phyloP scores from a whole-genome alignment of 2,797 vertebrate genomes.

The Galaxias olidus region DNA sequence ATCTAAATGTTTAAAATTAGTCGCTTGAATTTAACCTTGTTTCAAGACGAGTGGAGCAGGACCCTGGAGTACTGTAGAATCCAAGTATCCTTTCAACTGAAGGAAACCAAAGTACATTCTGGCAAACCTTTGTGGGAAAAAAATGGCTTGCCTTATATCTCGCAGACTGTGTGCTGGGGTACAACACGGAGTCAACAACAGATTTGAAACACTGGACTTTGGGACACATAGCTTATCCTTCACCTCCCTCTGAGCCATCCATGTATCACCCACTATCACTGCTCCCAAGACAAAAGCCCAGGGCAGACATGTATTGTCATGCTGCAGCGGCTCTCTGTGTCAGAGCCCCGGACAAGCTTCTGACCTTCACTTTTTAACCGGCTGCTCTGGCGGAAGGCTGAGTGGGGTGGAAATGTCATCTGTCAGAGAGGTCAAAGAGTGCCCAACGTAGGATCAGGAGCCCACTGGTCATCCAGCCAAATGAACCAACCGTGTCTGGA shows the following conservation, averaged over 20 bases:
- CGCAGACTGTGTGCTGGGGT: not conserved
- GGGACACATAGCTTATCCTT: not conserved
- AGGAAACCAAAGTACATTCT: no score
- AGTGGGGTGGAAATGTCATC: conserved; percentile 25
- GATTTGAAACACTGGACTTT: not conserved
- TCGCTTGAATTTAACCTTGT: no score
- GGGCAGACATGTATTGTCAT: not conserved
- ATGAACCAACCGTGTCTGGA: not conserved
- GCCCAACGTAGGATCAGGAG: not conserved
- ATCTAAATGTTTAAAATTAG: no score
- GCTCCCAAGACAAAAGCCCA: not conserved
- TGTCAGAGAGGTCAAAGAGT: conserved; percentile 11
- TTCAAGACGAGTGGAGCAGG: no score
- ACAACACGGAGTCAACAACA: not conserved
- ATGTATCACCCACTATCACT: not conserved
- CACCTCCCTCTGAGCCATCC: not conserved
- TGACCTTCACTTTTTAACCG: conserved; percentile 23
- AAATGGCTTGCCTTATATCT: no score
- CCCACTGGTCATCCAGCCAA: not conserved
- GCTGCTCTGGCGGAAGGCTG: conserved; percentile 5
- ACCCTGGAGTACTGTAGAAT: no score
- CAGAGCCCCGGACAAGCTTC: conserved; percentile 6
- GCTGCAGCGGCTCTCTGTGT: not conserved
- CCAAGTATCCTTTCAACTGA: no score
- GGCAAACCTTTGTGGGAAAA: no score